Evolutionary conservation across 2,888 invertebrate species (phyloP).

Genomic region (Caenorhabditis parvicauda): DNA sequence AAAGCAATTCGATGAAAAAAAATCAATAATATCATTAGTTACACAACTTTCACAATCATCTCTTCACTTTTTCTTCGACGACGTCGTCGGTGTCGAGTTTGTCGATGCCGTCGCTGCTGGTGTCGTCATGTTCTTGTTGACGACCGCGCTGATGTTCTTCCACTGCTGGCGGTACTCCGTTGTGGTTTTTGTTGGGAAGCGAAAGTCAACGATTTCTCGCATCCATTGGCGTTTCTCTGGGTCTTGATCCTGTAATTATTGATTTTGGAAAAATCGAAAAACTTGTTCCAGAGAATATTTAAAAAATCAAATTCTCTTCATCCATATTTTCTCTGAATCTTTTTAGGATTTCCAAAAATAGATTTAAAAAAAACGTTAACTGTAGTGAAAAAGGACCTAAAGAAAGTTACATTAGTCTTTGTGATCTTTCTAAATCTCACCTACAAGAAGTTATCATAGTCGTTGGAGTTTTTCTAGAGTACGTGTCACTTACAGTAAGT

Average conservation of each 20-base stretch:
- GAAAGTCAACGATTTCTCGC: conserved; percentile 43
- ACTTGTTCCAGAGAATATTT: neutral
- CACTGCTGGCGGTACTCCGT: conserved; percentile 38
- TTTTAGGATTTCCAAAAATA: too few relatives aligned
- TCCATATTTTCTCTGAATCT: too few relatives aligned
- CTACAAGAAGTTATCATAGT: too few relatives aligned
- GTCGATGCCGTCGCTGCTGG: conserved; percentile 6
- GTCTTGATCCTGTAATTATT: conserved; percentile 39
- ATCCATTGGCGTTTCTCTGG: conserved; percentile 39
- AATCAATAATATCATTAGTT: neutral
- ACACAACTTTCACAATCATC: too few relatives aligned
- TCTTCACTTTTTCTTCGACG: too few relatives aligned
- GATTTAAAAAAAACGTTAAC: too few relatives aligned
- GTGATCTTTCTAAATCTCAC: too few relatives aligned
- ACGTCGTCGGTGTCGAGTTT: too few relatives aligned
- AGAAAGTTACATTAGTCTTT: too few relatives aligned
- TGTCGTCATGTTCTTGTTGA: conserved; percentile 38
- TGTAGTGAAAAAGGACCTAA: too few relatives aligned
- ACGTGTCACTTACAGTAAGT: too few relatives aligned
- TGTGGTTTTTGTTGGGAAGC: conserved; percentile 36
- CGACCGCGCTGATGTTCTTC: conserved; percentile 44
- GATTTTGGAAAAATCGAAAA: neutral
- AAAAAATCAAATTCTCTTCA: neutral
- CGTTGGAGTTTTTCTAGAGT: too few relatives aligned
- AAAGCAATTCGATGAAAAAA: neutral